A percentile compares a stretch with the other conserved stretches of the same genome.
Evolutionary conservation across 1,140 invertebrate species (phyloP).

Genomic region (Anthonomus grandis): DNA sequence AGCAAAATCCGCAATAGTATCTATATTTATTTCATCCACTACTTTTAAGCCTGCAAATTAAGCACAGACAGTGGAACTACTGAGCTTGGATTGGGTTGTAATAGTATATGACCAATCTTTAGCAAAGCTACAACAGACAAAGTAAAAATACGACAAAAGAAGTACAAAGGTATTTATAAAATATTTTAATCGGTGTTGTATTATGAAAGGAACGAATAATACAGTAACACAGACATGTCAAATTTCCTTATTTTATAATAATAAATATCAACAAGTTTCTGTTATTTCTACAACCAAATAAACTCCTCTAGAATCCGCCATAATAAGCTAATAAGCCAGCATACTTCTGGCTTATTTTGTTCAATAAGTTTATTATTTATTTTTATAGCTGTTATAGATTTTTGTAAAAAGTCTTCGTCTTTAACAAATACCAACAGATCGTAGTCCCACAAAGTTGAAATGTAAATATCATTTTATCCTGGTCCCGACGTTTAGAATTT

Average conservation of each 20-base stretch:
- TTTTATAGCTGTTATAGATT: not conserved
- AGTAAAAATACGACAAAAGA: not conserved
- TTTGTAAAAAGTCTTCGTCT: not conserved
- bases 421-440: not conserved
- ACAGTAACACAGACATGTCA: not conserved
- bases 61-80: not conserved
- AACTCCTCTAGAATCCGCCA: not conserved
- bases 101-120: too few relatives aligned
- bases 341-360: not conserved
- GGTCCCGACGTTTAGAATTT: too few relatives aligned
- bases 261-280: not conserved
- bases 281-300: not conserved
- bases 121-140: not conserved
- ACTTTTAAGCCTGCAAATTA: not conserved
- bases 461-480: too few relatives aligned
- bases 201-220: conserved; percentile 6
- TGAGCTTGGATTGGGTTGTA: not conserved
- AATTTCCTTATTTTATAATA: not conserved
- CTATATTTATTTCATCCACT: not conserved
- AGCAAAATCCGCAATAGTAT: conserved; percentile 1
- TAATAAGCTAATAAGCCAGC: not conserved
- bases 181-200: conserved; percentile 12
- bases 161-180: conserved; percentile 4
- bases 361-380: not conserved
- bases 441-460: too few relatives aligned